A percentile compares a stretch with the other conserved stretches of the same genome.
These are phyloP conservation scores for Hypomesus transpacificus DNA, from an alignment of 2,113 vertebrate species.

Conservation along the genomic window DNA sequence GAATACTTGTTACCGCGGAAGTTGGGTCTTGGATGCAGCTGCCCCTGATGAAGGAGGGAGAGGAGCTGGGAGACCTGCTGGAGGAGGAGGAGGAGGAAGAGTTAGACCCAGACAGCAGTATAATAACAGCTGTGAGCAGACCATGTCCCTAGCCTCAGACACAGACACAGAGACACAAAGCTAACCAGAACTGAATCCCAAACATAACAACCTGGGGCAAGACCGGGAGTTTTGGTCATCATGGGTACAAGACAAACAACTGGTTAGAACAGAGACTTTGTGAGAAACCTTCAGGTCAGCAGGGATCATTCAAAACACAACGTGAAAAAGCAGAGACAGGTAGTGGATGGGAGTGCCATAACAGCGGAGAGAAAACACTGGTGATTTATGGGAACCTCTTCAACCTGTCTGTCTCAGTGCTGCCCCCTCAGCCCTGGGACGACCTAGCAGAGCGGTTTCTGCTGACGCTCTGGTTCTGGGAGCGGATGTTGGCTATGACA, in stretches of 20 bases:
- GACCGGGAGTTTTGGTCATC: too few relatives aligned
- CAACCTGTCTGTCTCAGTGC: conserved; percentile 29
- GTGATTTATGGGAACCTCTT: conserved; percentile 39
- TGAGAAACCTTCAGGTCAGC: too few relatives aligned
- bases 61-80: conserved; percentile 98
- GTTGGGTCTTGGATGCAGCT: conserved; percentile 86
- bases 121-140: background rate
- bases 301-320: too few relatives aligned
- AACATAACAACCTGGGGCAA: too few relatives aligned
- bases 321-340: too few relatives aligned
- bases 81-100: conserved; percentile 43
- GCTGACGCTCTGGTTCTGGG: conserved; percentile 53
- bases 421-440: background rate
- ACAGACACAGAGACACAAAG: too few relatives aligned
- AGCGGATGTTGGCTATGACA: conserved; percentile 37
- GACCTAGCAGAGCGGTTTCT: conserved; percentile 19
- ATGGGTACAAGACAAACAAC: too few relatives aligned
- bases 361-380: conserved; percentile 6
- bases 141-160: too few relatives aligned
- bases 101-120: too few relatives aligned
- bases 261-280: too few relatives aligned
- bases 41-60: conserved; percentile 87
- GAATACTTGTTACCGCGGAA: conserved; percentile 88
- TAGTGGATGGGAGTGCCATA: background rate
- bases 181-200: too few relatives aligned